These are phyloP conservation scores for Channallabes apus DNA, from an alignment of 2,797 vertebrate genomes.

Conservation along the genomic window DNA sequence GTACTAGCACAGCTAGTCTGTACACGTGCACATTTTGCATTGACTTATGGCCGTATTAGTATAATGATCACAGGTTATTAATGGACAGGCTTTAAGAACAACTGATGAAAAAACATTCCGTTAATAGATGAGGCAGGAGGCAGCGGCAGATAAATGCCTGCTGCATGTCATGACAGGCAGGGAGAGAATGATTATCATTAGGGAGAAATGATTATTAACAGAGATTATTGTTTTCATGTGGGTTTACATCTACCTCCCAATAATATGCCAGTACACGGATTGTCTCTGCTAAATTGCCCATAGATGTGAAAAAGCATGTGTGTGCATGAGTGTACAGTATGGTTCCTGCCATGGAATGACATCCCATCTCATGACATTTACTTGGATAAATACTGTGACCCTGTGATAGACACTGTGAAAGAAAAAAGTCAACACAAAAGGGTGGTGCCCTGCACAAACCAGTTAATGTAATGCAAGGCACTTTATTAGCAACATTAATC, in stretches of 20 bases:
- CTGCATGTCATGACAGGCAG: background rate
- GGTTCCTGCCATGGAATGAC: background rate
- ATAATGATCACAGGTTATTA: background rate
- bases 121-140: background rate
- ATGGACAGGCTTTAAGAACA: background rate
- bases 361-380: background rate
- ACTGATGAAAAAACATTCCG: background rate
- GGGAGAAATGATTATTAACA: conserved; percentile 1
- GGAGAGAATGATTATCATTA: background rate
- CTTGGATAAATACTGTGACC: background rate
- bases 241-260: background rate
- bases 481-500: background rate
- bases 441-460: no score
- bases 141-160: background rate
- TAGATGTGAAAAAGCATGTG: background rate
- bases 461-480: background rate
- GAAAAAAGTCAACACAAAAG: background rate
- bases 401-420: background rate
- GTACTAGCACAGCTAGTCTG: conserved; percentile 21
- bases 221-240: background rate
- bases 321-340: background rate
- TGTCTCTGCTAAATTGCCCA: background rate
- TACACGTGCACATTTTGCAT: background rate
- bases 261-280: background rate
- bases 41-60: background rate